Evolutionary conservation across 2,888 invertebrate species (phyloP), one percentile per base, ranked within the genome.

Genomic region (Sesia apiformis): DNA sequence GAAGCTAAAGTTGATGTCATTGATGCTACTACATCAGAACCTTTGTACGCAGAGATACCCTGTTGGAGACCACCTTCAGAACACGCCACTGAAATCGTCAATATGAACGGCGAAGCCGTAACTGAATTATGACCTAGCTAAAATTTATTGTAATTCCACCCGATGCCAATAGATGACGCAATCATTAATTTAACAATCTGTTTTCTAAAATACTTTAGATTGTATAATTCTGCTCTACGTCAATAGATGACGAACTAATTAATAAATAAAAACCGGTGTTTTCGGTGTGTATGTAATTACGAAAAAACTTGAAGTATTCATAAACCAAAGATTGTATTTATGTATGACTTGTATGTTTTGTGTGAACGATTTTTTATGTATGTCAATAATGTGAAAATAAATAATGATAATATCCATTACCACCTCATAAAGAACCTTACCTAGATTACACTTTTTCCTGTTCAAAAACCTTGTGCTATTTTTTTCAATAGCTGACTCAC

Each of bases 31-130:
- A 85, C 80, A 40, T 76, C 82, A 3, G 93, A 93, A 69, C 93
- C 93, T 52, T 76, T 93, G 39, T 93, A 93, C 66, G 93, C 93
- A 58, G 93, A 93, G 79, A 93, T 93, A 58, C 93, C 93, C 51
- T 85, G 82, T 60, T 90, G 86, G 87, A 70, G 83, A 66, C 86
- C 89, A 41, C 83, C 84, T 39, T 86, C 86, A n/a, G 87, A 85
- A 64, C 84, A 85, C 61, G 85, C 88, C 1, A 72, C 84, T 57
- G 89, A 84, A 72, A 74, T 86, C 23, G 69, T 89, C 38, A 87
- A 85, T 60, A 58, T 79, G 41, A 87, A 86, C 58, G 89, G 87
- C 7, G 90, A 90, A 75, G 90, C 90, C 4, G 80, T 90, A 3
- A 90, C 90, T 2, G 90, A 90, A 68, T 88, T 90, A 87, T 89